These are phyloP conservation scores for Rhopalosiphum padi DNA, from an alignment of 1,140 invertebrate species.

Conservation along the genomic window DNA sequence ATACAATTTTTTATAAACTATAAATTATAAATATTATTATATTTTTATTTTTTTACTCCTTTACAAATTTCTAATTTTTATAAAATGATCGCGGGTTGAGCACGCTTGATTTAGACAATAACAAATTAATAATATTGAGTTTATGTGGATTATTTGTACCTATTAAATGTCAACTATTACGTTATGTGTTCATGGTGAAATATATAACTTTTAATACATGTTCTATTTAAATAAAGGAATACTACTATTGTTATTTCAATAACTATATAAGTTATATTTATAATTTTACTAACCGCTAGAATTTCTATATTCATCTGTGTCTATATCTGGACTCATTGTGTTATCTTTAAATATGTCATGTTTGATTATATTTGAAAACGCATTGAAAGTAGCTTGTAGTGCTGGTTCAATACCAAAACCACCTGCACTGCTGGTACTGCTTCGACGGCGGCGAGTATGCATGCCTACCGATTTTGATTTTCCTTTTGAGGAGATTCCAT, in stretches of 20 bases:
- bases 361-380: slow-evolving; percentile 63
- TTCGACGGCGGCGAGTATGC: slow-evolving; percentile 58
- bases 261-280: background rate
- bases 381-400: slow-evolving; percentile 62
- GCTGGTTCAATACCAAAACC: slow-evolving; percentile 63
- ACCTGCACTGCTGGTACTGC: slow-evolving; percentile 61
- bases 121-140: background rate
- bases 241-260: background rate
- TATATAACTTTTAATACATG: background rate
- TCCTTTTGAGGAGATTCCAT: background rate
- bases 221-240: background rate
- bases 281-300: slow-evolving; percentile 54
- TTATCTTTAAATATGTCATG: slow-evolving; percentile 63
- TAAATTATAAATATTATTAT: no score
- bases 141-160: background rate
- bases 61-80: no score
- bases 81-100: no score
- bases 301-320: slow-evolving; percentile 58
- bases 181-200: background rate
- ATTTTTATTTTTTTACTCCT: no score
- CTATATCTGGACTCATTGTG: slow-evolving; percentile 53
- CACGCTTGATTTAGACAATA: background rate
- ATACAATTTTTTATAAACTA: no score
- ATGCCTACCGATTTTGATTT: slow-evolving; percentile 22
- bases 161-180: background rate